Base-by-base conservation (phyloP, 2,113 vertebrate species). In the Forbesichthys papilliferus region DNA sequence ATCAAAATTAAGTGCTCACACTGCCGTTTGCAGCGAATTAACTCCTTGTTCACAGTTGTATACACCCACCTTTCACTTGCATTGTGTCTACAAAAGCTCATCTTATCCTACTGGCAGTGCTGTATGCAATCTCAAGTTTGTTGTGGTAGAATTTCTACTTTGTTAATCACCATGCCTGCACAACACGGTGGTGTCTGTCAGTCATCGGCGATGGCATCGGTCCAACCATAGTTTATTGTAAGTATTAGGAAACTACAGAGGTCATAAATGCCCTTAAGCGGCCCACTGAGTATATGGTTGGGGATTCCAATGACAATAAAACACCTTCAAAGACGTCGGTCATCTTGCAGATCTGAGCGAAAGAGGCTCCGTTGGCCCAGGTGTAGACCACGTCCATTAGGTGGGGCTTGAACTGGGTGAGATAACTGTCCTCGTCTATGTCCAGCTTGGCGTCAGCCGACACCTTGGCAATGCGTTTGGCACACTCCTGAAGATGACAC, bases 311-410 rank as follows among this genome's bases (percentile, higher is more conserved):
- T 4, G 34, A 13, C 7, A 46, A 3, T 3, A 8, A 14, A 62
- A 1, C 88, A 98, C 98, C 98, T 95, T 99, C 98, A 76, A 99
- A 99, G 66, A 99, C 96, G 65, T 99, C 98, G 0, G 98, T 99
- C 98, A 99, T 99, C 88, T 98, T 99, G 92, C 97, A 99, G 87
- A 99, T 98, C 64, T 98, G 96, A 49, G 95, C 94, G 51, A 99
- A 99, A 0, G 95, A 96, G 56, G 95, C 93, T 12, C 98, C 98
- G 11, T 96, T 96, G 53, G 97, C 94, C 98, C 98, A 99, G 0
- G 97, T 98, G 69, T 93, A 95, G 0, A 99, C 94, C 48, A 99
- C 97, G 64, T 99, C 98, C 98, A 99, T 99, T 68, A 99, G 90
- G 84, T 98, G 96, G 34, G 98, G 96, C 46, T 93, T 96, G 79